phyloP scores from a whole-genome alignment of 92 coral and sea anemone species.

The Epizoanthus rinbou region DNA sequence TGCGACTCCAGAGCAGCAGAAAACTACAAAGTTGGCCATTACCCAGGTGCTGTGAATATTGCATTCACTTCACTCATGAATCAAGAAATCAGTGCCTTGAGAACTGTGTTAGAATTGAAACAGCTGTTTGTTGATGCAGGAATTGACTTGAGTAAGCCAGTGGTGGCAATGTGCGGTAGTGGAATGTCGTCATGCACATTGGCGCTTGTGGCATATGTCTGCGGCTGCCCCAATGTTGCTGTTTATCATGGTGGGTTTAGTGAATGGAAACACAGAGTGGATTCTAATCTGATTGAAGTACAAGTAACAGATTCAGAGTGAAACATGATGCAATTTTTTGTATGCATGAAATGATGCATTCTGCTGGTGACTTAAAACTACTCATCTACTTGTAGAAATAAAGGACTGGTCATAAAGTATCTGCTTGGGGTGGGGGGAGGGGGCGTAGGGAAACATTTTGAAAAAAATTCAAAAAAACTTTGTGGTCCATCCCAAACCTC shows the following conservation, averaged over 20 bases:
- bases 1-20: slow-evolving; percentile 54
- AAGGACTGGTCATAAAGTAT: too few species aligned
- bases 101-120: slow-evolving; percentile 56
- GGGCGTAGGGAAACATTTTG: too few species aligned
- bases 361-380: too few species aligned
- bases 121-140: slow-evolving; percentile 75
- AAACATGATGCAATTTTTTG: too few species aligned
- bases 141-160: slow-evolving; percentile 64
- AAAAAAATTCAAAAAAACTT: too few species aligned
- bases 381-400: too few species aligned
- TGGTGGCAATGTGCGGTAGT: slow-evolving; percentile 66
- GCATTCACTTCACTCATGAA: slow-evolving; percentile 54
- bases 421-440: too few species aligned
- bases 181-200: slow-evolving; percentile 78
- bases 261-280: slow-evolving; percentile 67
- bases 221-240: slow-evolving; percentile 68
- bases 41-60: slow-evolving; percentile 78
- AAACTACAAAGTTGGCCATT: slow-evolving; percentile 61
- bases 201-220: slow-evolving; percentile 69
- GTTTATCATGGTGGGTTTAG: slow-evolving; percentile 68
- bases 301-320: slow-evolving; percentile 20
- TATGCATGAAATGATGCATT: too few species aligned
- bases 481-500: too few species aligned
- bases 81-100: slow-evolving; percentile 54
- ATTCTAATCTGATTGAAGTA: slow-evolving; percentile 52